phyloP scores from a whole-genome alignment of 2,888 invertebrate species.

The Caenorhabditis sp. region DNA sequence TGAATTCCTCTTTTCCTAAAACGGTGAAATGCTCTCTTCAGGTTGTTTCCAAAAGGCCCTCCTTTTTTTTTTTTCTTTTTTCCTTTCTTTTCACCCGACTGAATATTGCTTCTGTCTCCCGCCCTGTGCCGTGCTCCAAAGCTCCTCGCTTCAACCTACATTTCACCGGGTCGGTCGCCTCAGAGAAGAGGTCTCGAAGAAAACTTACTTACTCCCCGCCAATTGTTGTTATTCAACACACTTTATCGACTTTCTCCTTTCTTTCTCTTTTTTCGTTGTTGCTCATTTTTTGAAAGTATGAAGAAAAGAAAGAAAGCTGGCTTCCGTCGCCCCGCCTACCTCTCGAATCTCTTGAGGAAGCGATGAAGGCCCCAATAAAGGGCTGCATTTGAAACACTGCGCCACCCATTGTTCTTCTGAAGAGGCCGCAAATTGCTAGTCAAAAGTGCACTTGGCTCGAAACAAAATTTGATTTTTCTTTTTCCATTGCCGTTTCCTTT shows the following conservation, averaged over 20 bases:
- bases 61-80: slow-evolving; percentile 10
- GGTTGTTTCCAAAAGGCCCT: slow-evolving; percentile 34
- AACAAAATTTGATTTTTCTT: slow-evolving; percentile 49
- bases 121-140: slow-evolving; percentile 3
- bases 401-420: slow-evolving; percentile 51
- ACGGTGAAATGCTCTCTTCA: slow-evolving; percentile 46
- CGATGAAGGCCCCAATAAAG: slow-evolving; percentile 34
- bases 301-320: neutral
- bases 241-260: slow-evolving; percentile 40
- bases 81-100: slow-evolving; percentile 31
- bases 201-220: slow-evolving; percentile 64
- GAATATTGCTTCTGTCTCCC: slow-evolving; percentile 37
- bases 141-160: slow-evolving; percentile 13
- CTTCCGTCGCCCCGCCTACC: slow-evolving; percentile 28
- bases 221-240: slow-evolving; percentile 64
- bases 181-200: slow-evolving; percentile 49
- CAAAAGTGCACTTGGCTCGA: slow-evolving; percentile 60
- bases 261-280: slow-evolving; percentile 11
- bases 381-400: slow-evolving; percentile 54
- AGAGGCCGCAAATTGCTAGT: slow-evolving; percentile 34
- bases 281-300: slow-evolving; percentile 25
- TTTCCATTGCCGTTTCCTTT: neutral
- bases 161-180: slow-evolving; percentile 20
- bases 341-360: slow-evolving; percentile 33
- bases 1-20: slow-evolving; percentile 31